Conservation (phyloP, 2,113 vertebrate genomes). For the Stigmatopora argus region DNA sequence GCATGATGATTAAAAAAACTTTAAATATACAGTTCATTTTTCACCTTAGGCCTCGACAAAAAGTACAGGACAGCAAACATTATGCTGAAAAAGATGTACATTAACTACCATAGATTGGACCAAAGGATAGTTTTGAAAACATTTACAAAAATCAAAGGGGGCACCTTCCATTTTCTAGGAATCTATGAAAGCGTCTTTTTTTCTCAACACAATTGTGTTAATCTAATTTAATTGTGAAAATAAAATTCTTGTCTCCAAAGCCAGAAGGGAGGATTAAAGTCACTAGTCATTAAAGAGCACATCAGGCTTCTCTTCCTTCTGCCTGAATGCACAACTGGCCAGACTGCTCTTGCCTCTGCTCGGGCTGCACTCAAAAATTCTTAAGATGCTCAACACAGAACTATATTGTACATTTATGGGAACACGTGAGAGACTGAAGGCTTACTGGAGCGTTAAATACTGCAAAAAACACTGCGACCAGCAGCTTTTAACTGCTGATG, state of each 20-base stretch:
- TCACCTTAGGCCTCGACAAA: too few relatives aligned
- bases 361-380: constrained; percentile 37
- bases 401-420: constrained; percentile 56
- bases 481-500: constrained; percentile 25
- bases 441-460: constrained; percentile 34
- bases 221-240: constrained; percentile 3
- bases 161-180: too few relatives aligned
- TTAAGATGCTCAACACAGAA: constrained; percentile 40
- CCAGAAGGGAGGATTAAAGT: constrained; percentile 36
- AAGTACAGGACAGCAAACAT: too few relatives aligned
- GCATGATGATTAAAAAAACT: too few relatives aligned
- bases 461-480: constrained; percentile 13
- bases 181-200: too few relatives aligned
- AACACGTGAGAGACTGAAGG: constrained; percentile 45
- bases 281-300: constrained; percentile 39
- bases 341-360: constrained; percentile 53
- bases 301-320: constrained; percentile 54
- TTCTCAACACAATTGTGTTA: too few relatives aligned
- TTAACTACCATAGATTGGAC: too few relatives aligned
- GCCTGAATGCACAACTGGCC: constrained; percentile 59
- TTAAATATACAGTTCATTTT: too few relatives aligned
- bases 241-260: constrained; percentile 23
- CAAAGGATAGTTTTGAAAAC: too few relatives aligned
- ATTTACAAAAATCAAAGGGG: too few relatives aligned
- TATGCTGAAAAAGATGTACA: too few relatives aligned